A percentile compares a stretch with the other conserved stretches of the same genome.
These are phyloP conservation scores for Solea solea DNA, from an alignment of 2,113 vertebrate genomes.

Conservation along the genomic window DNA sequence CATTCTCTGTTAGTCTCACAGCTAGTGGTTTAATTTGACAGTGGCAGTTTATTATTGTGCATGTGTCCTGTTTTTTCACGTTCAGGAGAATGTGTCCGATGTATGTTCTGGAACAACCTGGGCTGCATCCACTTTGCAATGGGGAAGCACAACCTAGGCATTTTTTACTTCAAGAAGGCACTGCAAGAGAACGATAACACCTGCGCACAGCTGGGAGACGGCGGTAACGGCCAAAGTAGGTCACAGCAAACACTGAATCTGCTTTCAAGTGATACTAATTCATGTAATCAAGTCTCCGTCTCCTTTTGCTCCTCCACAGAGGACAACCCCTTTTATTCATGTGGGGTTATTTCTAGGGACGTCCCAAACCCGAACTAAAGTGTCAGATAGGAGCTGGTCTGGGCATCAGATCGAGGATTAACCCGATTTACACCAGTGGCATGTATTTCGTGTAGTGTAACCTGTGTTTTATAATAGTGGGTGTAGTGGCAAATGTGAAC, in stretches of 20 bases:
- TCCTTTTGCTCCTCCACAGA: no score
- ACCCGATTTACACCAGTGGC: no score
- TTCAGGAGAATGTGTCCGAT: conserved; percentile 94
- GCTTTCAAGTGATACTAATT: not conserved
- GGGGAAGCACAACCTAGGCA: conserved; percentile 97
- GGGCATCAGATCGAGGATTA: no score
- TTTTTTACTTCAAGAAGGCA: conserved; percentile 99
- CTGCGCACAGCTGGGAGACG: conserved; percentile 88
- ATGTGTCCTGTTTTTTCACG: not conserved
- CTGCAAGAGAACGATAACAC: conserved; percentile 97
- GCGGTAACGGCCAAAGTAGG: conserved; percentile 87
- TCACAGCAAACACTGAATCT: not conserved
- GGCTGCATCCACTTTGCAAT: conserved; percentile 99
- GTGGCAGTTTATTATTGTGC: not conserved
- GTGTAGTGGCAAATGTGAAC: no score
- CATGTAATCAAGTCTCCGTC: no score
- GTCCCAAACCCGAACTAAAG: no score
- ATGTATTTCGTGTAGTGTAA: no score
- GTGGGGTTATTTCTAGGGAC: no score
- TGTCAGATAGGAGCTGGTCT: no score
- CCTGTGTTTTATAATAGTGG: no score
- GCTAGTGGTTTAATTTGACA: not conserved
- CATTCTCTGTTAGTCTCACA: not conserved
- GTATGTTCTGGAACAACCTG: conserved; percentile 99
- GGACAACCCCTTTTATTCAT: not conserved